Evolutionary conservation across 1,140 invertebrate species (phyloP).

Genomic region (Coenobita brevimanus): DNA sequence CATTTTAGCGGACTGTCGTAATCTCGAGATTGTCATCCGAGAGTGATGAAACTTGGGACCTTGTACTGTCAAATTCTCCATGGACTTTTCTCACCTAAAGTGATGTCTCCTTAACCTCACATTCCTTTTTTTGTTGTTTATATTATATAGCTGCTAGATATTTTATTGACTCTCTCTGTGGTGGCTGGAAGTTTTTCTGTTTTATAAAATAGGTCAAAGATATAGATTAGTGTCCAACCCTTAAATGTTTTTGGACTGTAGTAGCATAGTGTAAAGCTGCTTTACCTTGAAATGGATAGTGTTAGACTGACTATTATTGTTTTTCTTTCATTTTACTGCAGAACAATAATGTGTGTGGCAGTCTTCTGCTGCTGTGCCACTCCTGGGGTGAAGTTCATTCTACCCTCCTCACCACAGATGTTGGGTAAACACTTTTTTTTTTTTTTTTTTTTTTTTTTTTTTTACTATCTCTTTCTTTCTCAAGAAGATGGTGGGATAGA

Average conservation of each 20-base stretch:
- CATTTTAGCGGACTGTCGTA: not conserved
- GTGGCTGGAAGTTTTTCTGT: too few relatives aligned
- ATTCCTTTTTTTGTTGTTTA: too few relatives aligned
- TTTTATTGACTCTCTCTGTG: too few relatives aligned
- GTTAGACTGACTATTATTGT: not conserved
- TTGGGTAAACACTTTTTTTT: constrained; percentile 13
- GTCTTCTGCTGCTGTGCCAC: constrained; percentile 30
- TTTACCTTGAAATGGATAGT: not conserved
- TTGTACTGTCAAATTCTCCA: too few relatives aligned
- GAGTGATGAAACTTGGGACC: too few relatives aligned
- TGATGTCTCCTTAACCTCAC: too few relatives aligned
- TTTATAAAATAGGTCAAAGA: too few relatives aligned
- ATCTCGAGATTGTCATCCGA: not conserved
- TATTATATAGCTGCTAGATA: too few relatives aligned
- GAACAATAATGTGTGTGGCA: constrained; percentile 52
- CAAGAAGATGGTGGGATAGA: not conserved
- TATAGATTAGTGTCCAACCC: too few relatives aligned
- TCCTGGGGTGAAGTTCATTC: constrained; percentile 42
- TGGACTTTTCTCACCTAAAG: too few relatives aligned
- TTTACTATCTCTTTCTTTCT: not conserved
- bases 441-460: not conserved
- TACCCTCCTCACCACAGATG: constrained; percentile 30
- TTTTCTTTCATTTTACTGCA: not conserved
- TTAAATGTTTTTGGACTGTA: too few relatives aligned
- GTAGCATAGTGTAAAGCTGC: too few relatives aligned